Percentiles rank a stretch among this genome's conserved stretches.
Evolutionary conservation across 2,113 vertebrate genomes (phyloP).

Genomic region (Nerophis lumbriciformis): DNA sequence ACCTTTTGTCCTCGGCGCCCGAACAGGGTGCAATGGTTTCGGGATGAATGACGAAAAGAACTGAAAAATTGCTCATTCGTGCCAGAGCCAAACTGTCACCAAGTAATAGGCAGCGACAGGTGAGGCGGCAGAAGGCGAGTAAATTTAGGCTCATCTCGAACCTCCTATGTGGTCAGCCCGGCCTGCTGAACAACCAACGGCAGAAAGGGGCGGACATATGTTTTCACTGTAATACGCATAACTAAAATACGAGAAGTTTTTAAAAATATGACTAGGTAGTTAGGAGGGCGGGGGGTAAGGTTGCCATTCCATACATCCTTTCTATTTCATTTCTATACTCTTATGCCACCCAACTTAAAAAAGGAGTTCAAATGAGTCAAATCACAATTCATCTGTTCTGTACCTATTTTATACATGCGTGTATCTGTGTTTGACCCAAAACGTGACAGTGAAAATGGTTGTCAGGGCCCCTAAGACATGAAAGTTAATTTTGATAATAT

Average conservation of each 20-base stretch:
- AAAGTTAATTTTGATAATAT: slow-evolving; percentile 18
- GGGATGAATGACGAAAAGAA: slow-evolving; percentile 21
- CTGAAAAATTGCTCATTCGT: slow-evolving; percentile 47
- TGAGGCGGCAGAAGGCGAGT: slow-evolving; percentile 50
- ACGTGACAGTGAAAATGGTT: background rate
- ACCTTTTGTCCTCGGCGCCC: background rate
- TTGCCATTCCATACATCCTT: background rate
- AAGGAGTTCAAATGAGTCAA: no score
- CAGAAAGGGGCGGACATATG: background rate
- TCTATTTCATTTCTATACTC: no score
- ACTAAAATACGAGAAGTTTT: background rate
- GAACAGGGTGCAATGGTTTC: no score
- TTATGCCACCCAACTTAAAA: no score
- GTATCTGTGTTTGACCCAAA: background rate
- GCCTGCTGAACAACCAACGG: slow-evolving; percentile 11
- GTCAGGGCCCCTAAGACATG: no score
- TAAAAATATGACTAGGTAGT: background rate
- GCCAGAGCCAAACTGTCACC: slow-evolving; percentile 55
- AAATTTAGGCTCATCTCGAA: slow-evolving; percentile 61
- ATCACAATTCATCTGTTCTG: no score
- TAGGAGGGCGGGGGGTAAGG: no score
- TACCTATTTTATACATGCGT: background rate
- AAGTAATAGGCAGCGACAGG: slow-evolving; percentile 63
- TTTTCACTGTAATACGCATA: background rate
- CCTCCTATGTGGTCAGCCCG: slow-evolving; percentile 25